Evolutionary conservation across 23 tunicate species (phyloP), one percentile per base, ranked within the genome.

Genomic region (Botrylloides violaceus): DNA sequence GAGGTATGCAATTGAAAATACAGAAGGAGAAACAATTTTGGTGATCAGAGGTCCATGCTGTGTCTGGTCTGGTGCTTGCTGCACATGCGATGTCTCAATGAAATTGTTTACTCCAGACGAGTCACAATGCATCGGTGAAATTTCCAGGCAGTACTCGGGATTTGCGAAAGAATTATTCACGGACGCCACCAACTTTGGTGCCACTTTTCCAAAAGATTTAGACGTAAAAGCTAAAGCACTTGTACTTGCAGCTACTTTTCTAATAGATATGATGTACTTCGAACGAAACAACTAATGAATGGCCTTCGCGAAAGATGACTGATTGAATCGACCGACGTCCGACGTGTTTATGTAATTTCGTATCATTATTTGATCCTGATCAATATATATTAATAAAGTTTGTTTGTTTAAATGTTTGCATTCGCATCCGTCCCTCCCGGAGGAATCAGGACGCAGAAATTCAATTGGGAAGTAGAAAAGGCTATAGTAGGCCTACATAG

Each of bases 11-110:
- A 72, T 88, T 21, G 48, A 18, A 7, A 85, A 88, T 58, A 76
- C 88, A 2, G 66, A 58, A 43, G 83, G 76, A n/a, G 49, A 82
- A 4, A 28, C 82, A 32, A 50, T 88, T n/a, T 81, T 88, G 66
- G 68, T 73, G 7, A 88, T 88, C 65, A 71, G 77, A 50, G 96
- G 96, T 1, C 96, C 96, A 4, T 88, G 96, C 58, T 88, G 96
- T 62, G 70, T 88, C n/a, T 88, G 96, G 60, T 72, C 80, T 37
- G 96, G 96, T 3, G 80, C 84, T 0, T 88, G 96, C 77, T 88
- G 96, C 32, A 77, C 96, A 2, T 77, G 83, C 39, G 96, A 88
- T 64, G 75, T 88, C 60, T 87, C 96, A 21, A 81, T 88, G 32
- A 83, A 88, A 2, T 71, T 88, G 34, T 73, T 33, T 9, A 58